Base-by-base conservation (phyloP, 2,888 invertebrate genomes). In the Deilephila porcellus region DNA sequence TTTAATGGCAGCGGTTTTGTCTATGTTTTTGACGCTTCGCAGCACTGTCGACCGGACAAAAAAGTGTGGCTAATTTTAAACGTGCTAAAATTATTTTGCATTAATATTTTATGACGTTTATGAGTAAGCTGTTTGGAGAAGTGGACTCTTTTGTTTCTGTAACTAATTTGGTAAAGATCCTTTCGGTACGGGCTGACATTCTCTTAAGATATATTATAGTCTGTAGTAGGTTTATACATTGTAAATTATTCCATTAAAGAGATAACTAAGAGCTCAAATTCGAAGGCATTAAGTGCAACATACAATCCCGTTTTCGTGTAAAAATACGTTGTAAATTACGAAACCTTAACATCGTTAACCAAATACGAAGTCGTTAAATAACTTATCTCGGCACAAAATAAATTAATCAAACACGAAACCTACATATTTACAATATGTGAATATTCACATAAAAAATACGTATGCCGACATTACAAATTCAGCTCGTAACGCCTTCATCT, bases 401-500 rank as follows among this genome's bases (percentile, higher is more conserved):
- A 67, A 67, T 67, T 67, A 67, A 67, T 67, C 67, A 67, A 67
- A 67, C 67, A 67, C 67, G 67, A 17, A 67, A 45, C 64, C 25
- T 67, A 67, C 45, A 67, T 67, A 45, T 67, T 67, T 67, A 67
- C 45, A 52, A 67, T 56, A 73, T 64, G 64, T 73, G 64, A 67
- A 73, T 79, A 79, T 83, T 84, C 82, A 74, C 78, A 80, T 87
- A 89, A 89, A 52, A 85, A 86, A 85, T 86, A 85, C 84, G 81
- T 82, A 84, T 81, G 83, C 83, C 80, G 82, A 83, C 86, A 91
- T 91, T 89, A 90, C 86, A 84, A 88, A 93, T 91, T 92, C 90
- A 89, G 84, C 80, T 84, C 86, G 85, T 83, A 84, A 86, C 87
- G 86, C 91, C 91, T 93, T 92, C 87, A 93, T 92, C 91, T 92